Evolutionary conservation across 2,113 vertebrate genomes (phyloP).

Genomic region (Elephantulus edwardii): DNA sequence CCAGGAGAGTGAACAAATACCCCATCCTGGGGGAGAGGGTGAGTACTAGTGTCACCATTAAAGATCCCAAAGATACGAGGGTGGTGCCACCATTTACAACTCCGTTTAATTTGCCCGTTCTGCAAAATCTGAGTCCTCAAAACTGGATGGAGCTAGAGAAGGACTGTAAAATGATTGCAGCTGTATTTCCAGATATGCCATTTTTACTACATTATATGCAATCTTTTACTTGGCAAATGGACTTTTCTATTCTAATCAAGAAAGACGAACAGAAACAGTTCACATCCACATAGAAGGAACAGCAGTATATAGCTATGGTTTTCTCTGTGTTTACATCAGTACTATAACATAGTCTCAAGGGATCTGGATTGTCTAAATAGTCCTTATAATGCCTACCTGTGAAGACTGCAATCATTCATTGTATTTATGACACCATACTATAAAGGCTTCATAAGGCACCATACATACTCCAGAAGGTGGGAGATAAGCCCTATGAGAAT

Average conservation of each 20-base stretch:
- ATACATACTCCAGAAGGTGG: too few relatives aligned
- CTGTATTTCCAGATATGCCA: background rate
- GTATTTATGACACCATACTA: too few relatives aligned
- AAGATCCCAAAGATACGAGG: background rate
- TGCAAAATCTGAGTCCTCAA: background rate
- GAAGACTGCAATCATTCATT: background rate
- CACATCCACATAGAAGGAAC: background rate
- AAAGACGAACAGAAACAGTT: background rate
- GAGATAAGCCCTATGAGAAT: too few relatives aligned
- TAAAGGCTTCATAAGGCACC: too few relatives aligned
- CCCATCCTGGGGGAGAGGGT: too few relatives aligned
- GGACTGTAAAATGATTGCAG: background rate
- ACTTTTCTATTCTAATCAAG: constrained; percentile 31
- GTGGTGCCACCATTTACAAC: background rate
- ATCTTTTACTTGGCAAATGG: too few relatives aligned
- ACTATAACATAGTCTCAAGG: background rate
- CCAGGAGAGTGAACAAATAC: too few relatives aligned
- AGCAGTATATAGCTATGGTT: background rate
- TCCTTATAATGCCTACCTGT: background rate
- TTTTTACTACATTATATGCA: too few relatives aligned
- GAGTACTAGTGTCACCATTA: background rate
- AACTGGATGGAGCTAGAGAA: background rate
- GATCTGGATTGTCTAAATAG: background rate
- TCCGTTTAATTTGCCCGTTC: background rate
- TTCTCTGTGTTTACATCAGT: background rate